Evolutionary conservation across 2,113 vertebrate genomes (phyloP).

Genomic region (Hepsetus odoe): DNA sequence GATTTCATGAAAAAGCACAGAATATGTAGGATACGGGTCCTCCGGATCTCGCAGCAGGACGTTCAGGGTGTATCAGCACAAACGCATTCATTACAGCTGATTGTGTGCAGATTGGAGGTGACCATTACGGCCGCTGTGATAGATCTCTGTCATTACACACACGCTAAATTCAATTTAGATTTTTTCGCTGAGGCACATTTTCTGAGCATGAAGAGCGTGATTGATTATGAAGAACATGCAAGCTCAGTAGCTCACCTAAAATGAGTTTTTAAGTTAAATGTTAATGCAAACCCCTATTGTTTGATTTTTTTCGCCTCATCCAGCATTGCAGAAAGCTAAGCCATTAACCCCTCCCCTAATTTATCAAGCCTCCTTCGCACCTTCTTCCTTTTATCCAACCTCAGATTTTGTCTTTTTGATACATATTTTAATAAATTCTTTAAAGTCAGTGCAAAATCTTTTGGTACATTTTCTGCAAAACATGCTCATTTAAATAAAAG

Average conservation of each 20-base stretch:
- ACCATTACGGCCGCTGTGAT: constrained; percentile 35
- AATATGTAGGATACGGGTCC: background rate
- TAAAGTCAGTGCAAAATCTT: too few relatives aligned
- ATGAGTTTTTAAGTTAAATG: background rate
- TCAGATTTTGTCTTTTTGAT: too few relatives aligned
- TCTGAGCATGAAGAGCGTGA: constrained; percentile 37
- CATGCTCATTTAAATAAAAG: too few relatives aligned
- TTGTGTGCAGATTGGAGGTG: constrained; percentile 28
- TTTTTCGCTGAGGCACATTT: constrained; percentile 30
- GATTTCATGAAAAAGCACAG: too few relatives aligned
- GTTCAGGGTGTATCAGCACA: constrained; percentile 33
- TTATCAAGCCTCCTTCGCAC: too few relatives aligned
- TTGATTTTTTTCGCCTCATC: background rate
- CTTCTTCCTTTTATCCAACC: too few relatives aligned
- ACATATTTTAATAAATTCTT: too few relatives aligned
- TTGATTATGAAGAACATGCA: constrained; percentile 33
- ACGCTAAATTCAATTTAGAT: constrained; percentile 24
- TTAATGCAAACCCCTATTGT: background rate
- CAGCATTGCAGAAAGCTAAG: background rate
- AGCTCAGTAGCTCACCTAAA: constrained; percentile 31
- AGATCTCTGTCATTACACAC: constrained; percentile 38
- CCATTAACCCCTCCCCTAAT: too few relatives aligned
- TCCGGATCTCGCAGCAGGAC: background rate
- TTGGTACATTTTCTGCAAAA: too few relatives aligned
- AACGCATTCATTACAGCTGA: constrained; percentile 17